Evolutionary conservation across 2,113 vertebrate genomes (phyloP).

Genomic region (Perca flavescens): DNA sequence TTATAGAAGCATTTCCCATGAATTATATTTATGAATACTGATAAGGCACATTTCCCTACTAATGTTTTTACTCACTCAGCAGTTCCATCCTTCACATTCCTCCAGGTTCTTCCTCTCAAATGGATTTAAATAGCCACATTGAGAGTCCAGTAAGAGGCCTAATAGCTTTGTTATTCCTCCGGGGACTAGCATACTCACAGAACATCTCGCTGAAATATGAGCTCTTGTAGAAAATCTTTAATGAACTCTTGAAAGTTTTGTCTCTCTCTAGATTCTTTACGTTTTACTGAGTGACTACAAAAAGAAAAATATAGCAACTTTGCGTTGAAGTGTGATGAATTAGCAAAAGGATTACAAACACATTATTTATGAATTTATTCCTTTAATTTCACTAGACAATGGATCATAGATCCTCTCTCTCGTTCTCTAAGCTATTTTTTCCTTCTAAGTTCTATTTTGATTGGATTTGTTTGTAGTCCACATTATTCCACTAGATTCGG

Average conservation of each 20-base stretch:
- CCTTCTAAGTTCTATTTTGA: background rate
- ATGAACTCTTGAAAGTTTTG: conserved; percentile 52
- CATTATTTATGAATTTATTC: background rate
- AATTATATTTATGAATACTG: conserved; percentile 44
- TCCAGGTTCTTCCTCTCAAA: conserved; percentile 69
- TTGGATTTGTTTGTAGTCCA: background rate
- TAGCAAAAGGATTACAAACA: background rate
- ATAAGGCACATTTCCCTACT: conserved; percentile 53
- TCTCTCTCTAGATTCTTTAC: background rate
- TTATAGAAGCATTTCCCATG: background rate
- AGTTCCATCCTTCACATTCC: conserved; percentile 56
- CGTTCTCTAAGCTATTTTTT: background rate
- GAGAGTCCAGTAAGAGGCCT: conserved; percentile 73
- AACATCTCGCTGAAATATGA: conserved; percentile 63
- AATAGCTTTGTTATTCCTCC: conserved; percentile 70
- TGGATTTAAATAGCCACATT: conserved; percentile 76
- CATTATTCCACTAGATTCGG: background rate
- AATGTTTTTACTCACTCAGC: conserved; percentile 73
- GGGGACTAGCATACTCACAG: conserved; percentile 58
- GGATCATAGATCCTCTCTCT: background rate
- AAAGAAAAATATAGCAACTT: background rate
- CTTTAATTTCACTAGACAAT: background rate
- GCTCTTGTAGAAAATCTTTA: conserved; percentile 48
- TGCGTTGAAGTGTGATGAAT: background rate
- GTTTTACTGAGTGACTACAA: background rate